Percentiles rank a stretch among this genome's conserved stretches.
Evolutionary conservation across 2,113 vertebrate genomes (phyloP).

Genomic region (Nycticorax nycticorax): DNA sequence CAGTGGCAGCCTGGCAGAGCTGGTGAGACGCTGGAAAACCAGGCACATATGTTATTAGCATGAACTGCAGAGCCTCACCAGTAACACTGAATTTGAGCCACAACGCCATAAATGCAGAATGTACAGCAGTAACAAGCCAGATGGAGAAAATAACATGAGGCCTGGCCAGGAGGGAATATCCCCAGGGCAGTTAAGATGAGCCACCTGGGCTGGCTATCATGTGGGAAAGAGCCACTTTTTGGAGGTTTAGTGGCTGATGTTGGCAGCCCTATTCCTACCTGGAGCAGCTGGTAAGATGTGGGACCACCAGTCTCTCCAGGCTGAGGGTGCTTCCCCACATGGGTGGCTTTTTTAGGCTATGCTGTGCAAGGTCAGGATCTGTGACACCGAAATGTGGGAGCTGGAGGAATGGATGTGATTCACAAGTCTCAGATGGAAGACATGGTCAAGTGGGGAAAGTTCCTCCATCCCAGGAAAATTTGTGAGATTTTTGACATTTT

Average conservation of each 20-base stretch:
- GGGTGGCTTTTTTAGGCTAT: background rate
- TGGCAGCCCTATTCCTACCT: background rate
- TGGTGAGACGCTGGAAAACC: background rate
- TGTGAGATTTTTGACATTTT: background rate
- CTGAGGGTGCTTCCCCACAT: rapidly evolving
- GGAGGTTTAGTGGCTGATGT: background rate
- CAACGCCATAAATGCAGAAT: background rate
- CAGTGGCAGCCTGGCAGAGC: background rate
- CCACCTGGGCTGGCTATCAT: background rate
- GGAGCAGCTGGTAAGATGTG: background rate
- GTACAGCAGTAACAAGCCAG: background rate
- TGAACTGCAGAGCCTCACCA: background rate
- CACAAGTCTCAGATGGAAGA: background rate
- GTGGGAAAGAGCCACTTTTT: background rate
- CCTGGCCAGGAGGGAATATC: rapidly evolving
- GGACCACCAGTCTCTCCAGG: rapidly evolving
- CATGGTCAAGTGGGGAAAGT: background rate
- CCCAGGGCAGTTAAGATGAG: background rate
- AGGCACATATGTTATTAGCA: background rate
- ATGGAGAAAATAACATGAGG: background rate
- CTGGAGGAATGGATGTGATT: background rate
- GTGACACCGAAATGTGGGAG: background rate
- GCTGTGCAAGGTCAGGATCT: background rate
- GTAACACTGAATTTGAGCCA: background rate
- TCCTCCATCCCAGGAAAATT: background rate